These are phyloP conservation scores for Alca torda DNA, from an alignment of 2,797 vertebrate species.

Conservation along the genomic window DNA sequence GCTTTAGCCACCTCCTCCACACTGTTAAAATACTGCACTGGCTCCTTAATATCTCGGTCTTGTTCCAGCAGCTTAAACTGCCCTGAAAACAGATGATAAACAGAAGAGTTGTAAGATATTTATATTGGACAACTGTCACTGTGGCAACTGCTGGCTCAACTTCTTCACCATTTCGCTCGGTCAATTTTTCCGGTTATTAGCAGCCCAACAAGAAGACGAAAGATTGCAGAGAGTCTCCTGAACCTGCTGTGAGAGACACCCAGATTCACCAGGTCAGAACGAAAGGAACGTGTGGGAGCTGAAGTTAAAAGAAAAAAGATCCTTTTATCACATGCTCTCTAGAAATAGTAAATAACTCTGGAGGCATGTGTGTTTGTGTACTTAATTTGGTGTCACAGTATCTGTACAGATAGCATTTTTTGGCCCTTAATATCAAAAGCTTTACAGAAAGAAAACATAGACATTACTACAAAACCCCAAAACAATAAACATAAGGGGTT, in stretches of 20 bases:
- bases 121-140: conserved; percentile 72
- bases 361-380: background rate
- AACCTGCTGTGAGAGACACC: conserved; percentile 19
- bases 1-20: conserved; percentile 99
- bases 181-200: conserved; percentile 47
- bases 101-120: conserved; percentile 76
- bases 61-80: conserved; percentile 99
- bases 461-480: background rate
- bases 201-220: conserved; percentile 19
- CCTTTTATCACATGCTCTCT: background rate
- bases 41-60: conserved; percentile 98
- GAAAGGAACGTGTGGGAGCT: conserved; percentile 1
- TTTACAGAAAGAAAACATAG: conserved; percentile 3
- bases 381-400: background rate
- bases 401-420: background rate
- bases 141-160: conserved; percentile 56
- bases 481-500: background rate
- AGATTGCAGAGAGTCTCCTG: background rate
- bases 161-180: background rate
- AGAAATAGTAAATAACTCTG: conserved; percentile 17
- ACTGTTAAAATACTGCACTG: conserved; percentile 97
- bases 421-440: background rate
- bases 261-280: background rate
- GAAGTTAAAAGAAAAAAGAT: conserved; percentile 19
- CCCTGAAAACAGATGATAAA: conserved; percentile 82